Evolutionary conservation across 2,113 vertebrate genomes (phyloP), one percentile per base, ranked within the genome.

Genomic region (Archilochus colubris): DNA sequence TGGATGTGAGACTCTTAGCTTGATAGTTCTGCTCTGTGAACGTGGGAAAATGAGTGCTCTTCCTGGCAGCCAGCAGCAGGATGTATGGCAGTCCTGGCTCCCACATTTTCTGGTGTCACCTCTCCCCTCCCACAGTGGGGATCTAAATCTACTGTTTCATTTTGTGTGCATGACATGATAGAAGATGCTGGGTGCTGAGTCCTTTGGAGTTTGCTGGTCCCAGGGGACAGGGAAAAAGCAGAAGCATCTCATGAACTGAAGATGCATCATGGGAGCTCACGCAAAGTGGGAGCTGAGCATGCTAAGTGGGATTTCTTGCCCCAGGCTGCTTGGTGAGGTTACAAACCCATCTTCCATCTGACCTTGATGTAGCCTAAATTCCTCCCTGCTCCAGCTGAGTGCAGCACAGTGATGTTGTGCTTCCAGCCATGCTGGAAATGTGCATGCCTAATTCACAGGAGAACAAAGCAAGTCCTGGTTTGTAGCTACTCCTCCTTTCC

Each of bases 391-490:
- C 18, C 17, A 48, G 1, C 21, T 28, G 40, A 13, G 18, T 54
- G n/a, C 25, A 36, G 66, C n/a, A 57, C 54, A 27, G 18, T 22
- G 0, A 0, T 4, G 9, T 9, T 63, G 12, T 28, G 24, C 2
- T 1, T 31, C 19, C 40, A 50, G 28, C 38, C 23, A 4, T 54
- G 51, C 66, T 88, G 53, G 82, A 57, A 43, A 25, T 4, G 24
- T 58, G 30, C 4, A 5, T 20, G 13, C 38, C 10, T 79, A 48
- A 0, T 43, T 80, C n/a, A n/a, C 6, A 43, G 12, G 15, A 19
- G 9, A 86, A 66, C 3, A 7, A 51, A 11, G 16, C 11, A 55
- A 21, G 27, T 9, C 69, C 40, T 77, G n/a, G 33, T 66, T 69
- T 0, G 0, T 11, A 46, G 14, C 31, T 63, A 0, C 21, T 40